These are phyloP conservation scores for Urosaurus nigricauda DNA, from an alignment of 2,797 vertebrate species.

Conservation along the genomic window DNA sequence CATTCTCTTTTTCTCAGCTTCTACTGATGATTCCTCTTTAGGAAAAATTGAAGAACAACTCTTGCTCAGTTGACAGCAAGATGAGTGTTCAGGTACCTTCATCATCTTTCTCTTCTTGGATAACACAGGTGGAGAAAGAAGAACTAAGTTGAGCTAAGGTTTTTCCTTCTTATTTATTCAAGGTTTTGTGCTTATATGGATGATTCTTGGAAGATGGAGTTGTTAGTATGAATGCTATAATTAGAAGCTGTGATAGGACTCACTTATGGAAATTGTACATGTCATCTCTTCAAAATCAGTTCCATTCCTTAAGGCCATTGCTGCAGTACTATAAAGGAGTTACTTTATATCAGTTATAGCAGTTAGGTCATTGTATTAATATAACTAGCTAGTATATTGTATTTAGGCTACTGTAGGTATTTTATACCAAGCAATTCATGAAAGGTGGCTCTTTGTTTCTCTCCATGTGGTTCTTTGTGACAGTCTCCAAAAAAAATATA, in stretches of 20 bases:
- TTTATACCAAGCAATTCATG: neutral
- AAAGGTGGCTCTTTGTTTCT: neutral
- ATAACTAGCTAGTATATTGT: neutral
- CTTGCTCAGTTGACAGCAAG: neutral
- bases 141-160: neutral
- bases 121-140: neutral
- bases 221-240: neutral
- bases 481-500: neutral
- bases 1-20: neutral
- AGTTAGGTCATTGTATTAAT: neutral
- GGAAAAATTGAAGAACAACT: neutral
- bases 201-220: neutral
- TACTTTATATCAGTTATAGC: too few species aligned
- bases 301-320: neutral
- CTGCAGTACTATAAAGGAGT: neutral
- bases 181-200: neutral
- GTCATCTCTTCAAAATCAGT: neutral
- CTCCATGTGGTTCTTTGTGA: neutral
- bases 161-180: neutral
- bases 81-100: neutral
- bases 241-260: too few species aligned
- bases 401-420: neutral
- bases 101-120: neutral
- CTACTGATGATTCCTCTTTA: neutral
- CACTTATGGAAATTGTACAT: too few species aligned